Base-by-base conservation (phyloP, 2,113 vertebrate genomes). In the Haemorhous mexicanus region DNA sequence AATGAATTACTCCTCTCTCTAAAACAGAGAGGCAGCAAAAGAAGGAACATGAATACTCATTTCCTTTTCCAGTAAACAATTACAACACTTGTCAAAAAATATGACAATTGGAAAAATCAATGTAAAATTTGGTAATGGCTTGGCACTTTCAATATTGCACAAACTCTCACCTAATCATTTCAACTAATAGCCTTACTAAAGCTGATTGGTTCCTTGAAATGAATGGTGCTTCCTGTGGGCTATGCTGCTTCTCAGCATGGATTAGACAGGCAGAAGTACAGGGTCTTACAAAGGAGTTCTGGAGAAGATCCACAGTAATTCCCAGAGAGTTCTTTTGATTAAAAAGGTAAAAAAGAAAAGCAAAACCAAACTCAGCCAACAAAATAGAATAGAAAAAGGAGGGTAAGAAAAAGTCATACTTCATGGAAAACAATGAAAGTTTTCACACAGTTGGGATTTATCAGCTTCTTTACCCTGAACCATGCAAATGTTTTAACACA, bases 31-130 rank as follows among this genome's bases (percentile, higher is more conserved):
- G 56, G 56, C 41, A 75, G 79, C 58, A 80, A 83, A 84, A 80
- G 47, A 46, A 94, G 35, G 47, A 90, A 76, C 63, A 78, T 7
- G n/a, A 90, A 88, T 21, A 49, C 39, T 78, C 66, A 73, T 87
- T 95, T 95, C 70, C 91, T 91, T 91, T 85, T 75, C n/a, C 89
- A 82, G 73, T 44, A 78, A 86, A 33, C 76, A 94, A 87, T 86
- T 92, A 91, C 50, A 80, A 50, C 24, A 10, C 58, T 78, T 84
- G 68, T 88, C 72, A 77, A 84, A 89, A 82, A 88, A 74, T 7
- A 47, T 21, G 41, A 83, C 62, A 61, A 76, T 66, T 2, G 2
- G 62, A 82, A 91, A 87, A 89, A 92, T 52, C 64, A 37, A n/a
- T 41, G 53, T 64, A 84, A 88, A 88, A 78, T 49, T 86, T 86